Base-by-base conservation (phyloP, 2,113 vertebrate species). In the Engystomops pustulosus region DNA sequence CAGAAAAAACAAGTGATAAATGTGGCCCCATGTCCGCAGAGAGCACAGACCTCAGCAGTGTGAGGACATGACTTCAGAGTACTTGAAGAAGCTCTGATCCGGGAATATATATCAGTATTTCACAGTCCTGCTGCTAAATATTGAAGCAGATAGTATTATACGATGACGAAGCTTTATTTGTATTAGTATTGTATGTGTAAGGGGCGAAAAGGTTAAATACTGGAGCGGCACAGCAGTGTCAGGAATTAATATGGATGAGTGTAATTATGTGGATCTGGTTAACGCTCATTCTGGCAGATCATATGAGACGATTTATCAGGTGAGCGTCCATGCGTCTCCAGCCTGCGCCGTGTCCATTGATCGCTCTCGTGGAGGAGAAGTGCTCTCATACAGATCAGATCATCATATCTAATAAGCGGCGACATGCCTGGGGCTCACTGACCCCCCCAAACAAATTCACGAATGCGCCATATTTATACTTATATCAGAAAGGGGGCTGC, bases 161-260 rank as follows among this genome's bases (percentile, higher is more conserved):
- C 20, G n/a, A n/a, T 53, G 51, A 53, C 7, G 3, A 53, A 53
- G 51, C 23, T 60, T 60, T 27, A 12, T 60, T 60, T 27, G 27
- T 5, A 14, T 25, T 27, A 27, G 58, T n/a, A 27, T 25, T 60
- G 9, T 60, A 60, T 25, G 6, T 34, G 32, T 14, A 68, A 36
- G n/a, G 18, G 17, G 5, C 14, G 9, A 10, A n/a, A 34, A 9
- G 34, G 17, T 38, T 68, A 36, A 41, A 41, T 41, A 2, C 20
- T 23, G 20, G 20, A 69, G 67, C 1, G 23, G 2, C 10, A 20
- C 27, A 18, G 45, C 32, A 12, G 53, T 51, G 30, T 14, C 47
- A 5, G 45, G 6, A 20, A 75, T 75, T 18, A 75, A 51, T 75
- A 75, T 75, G 53, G 27, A 75, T 75, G 71, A 75, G 14, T 75